These are phyloP conservation scores for Dissostichus mawsoni DNA, from an alignment of 2,113 vertebrate genomes.

Conservation along the genomic window DNA sequence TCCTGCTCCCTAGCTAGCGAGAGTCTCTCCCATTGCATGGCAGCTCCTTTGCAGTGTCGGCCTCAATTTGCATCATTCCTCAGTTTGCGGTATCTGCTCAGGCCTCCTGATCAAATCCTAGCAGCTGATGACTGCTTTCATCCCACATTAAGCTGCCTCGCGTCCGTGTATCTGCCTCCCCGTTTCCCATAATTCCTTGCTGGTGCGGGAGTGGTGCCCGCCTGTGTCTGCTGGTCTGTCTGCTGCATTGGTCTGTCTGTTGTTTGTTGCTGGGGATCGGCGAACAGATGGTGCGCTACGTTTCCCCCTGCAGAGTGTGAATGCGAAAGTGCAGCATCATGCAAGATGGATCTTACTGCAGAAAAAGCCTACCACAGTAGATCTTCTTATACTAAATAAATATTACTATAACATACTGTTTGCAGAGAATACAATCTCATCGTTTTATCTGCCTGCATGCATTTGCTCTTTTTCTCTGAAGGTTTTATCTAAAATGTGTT, in stretches of 20 bases:
- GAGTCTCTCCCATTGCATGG: constrained; percentile 36
- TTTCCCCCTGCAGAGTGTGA: constrained; percentile 71
- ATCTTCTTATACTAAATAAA: constrained; percentile 6
- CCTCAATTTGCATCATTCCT: constrained; percentile 72
- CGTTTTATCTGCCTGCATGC: neutral
- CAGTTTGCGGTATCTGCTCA: constrained; percentile 45
- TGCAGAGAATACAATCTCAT: neutral
- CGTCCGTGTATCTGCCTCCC: constrained; percentile 35
- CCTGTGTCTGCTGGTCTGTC: constrained; percentile 59
- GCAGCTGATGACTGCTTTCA: constrained; percentile 68
- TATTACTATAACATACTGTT: neutral
- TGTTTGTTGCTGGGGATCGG: constrained; percentile 69
- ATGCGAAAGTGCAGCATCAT: constrained; percentile 72
- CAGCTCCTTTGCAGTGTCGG: constrained; percentile 66
- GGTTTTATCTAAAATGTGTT: constrained; percentile 2
- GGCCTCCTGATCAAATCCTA: constrained; percentile 71
- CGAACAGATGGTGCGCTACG: constrained; percentile 75
- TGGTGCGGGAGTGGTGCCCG: constrained; percentile 55
- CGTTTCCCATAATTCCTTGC: constrained; percentile 66
- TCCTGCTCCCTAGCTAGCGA: constrained; percentile 11
- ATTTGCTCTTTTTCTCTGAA: neutral
- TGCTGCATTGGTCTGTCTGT: constrained; percentile 56
- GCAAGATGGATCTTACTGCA: constrained; percentile 65
- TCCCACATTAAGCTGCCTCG: constrained; percentile 63
- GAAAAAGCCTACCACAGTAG: constrained; percentile 26